Evolutionary conservation across 1,140 invertebrate species (phyloP).

Genomic region (Proales similis): DNA sequence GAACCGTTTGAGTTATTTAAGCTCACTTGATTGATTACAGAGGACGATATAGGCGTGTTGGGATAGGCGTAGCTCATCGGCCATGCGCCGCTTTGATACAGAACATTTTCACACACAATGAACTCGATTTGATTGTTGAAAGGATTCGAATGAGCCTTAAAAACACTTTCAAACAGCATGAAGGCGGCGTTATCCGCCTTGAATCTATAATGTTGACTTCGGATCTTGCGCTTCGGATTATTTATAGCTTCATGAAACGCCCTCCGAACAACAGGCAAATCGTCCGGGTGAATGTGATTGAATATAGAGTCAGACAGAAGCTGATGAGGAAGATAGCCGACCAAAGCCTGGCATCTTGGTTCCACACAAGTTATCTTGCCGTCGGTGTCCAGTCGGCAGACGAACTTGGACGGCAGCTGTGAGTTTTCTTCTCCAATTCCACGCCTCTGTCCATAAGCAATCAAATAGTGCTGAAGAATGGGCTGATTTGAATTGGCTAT

Average conservation of each 20-base stretch:
- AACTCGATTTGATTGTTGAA: slow-evolving; percentile 31
- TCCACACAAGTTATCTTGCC: slow-evolving; percentile 30
- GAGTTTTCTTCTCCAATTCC: neutral
- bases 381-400: slow-evolving; percentile 4
- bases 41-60: too few relatives aligned
- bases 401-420: slow-evolving; percentile 16
- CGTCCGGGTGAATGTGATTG: slow-evolving; percentile 34
- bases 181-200: slow-evolving; percentile 10
- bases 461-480: slow-evolving; percentile 29
- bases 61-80: neutral
- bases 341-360: slow-evolving; percentile 2
- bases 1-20: too few relatives aligned
- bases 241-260: slow-evolving; percentile 30
- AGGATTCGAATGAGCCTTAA: slow-evolving; percentile 24
- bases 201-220: slow-evolving; percentile 26
- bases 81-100: too few relatives aligned
- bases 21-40: too few relatives aligned
- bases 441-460: slow-evolving; percentile 25
- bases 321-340: slow-evolving; percentile 27
- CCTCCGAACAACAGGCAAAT: slow-evolving; percentile 28
- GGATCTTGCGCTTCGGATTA: slow-evolving; percentile 15
- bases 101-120: too few relatives aligned
- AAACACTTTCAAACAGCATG: slow-evolving; percentile 13
- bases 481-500: too few relatives aligned
- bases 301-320: slow-evolving; percentile 26